Evolutionary conservation across 1,140 invertebrate genomes (phyloP).

Genomic region (Meloidogyne floridensis): DNA sequence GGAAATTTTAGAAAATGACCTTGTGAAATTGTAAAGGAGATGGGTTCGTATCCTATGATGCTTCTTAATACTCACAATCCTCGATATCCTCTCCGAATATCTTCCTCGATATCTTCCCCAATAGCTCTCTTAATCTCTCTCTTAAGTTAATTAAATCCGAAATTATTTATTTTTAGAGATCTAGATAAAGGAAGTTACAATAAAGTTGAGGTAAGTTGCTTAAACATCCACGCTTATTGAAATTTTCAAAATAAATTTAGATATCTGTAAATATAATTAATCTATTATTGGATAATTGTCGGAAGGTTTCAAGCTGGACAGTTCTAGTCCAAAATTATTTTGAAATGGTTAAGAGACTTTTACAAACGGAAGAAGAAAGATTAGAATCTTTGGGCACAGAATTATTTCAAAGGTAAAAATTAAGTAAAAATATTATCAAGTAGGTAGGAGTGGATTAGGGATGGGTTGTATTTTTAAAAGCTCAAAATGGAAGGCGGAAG

Average conservation of each 20-base stretch:
- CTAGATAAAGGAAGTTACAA: constrained; percentile 18
- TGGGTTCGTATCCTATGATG: too few relatives aligned
- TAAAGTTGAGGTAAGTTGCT: constrained; percentile 3
- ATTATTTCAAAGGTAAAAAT: not conserved
- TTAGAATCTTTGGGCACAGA: not conserved
- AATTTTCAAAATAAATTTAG: not conserved
- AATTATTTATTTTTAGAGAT: constrained; percentile 13
- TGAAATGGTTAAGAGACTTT: constrained; percentile 21
- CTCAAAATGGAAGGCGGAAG: too few relatives aligned
- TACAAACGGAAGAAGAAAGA: not conserved
- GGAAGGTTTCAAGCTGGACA: constrained; percentile 22
- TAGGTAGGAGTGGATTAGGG: too few relatives aligned
- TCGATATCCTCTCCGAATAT: too few relatives aligned
- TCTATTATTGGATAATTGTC: constrained; percentile 19
- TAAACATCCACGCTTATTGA: not conserved
- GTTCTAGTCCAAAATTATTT: constrained; percentile 24
- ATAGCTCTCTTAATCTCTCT: too few relatives aligned
- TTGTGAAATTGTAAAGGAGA: too few relatives aligned
- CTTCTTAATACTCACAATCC: too few relatives aligned
- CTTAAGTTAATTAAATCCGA: too few relatives aligned
- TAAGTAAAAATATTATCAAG: not conserved
- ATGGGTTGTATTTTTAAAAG: too few relatives aligned
- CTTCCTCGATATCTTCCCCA: too few relatives aligned
- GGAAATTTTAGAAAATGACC: too few relatives aligned
- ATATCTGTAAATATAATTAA: constrained; percentile 28